Evolutionary conservation across 2,888 invertebrate species (phyloP).

Genomic region (Drosophila fulvimacula): DNA sequence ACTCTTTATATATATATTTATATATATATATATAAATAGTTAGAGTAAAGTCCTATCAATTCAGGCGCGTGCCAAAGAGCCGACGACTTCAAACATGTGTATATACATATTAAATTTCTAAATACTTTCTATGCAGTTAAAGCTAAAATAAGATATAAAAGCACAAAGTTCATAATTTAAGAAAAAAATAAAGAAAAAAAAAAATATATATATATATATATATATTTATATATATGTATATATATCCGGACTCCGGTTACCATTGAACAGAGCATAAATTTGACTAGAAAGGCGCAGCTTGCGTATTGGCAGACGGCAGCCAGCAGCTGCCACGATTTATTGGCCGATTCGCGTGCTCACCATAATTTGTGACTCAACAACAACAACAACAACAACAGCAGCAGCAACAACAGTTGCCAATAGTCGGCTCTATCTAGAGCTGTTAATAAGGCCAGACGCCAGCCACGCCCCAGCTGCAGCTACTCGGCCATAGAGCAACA

Average conservation of each 20-base stretch:
- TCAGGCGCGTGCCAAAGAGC: constrained; percentile 63
- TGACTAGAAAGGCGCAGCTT: constrained; percentile 27
- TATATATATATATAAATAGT: neutral
- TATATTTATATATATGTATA: neutral
- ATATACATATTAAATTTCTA: constrained; percentile 1
- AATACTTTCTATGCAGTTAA: neutral
- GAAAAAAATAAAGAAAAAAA: neutral
- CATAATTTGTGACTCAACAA: constrained; percentile 24
- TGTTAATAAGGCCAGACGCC: constrained; percentile 31
- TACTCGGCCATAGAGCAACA: constrained; percentile 13
- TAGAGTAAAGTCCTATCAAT: constrained; percentile 22
- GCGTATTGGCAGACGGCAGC: constrained; percentile 7
- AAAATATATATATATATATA: neutral
- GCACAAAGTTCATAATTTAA: constrained; percentile 5
- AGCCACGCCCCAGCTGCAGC: neutral
- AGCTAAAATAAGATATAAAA: constrained; percentile 1
- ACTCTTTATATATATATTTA: neutral
- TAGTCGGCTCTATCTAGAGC: constrained; percentile 28
- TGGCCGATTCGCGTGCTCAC: constrained; percentile 34
- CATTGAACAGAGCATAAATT: constrained; percentile 56
- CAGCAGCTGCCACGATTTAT: constrained; percentile 52
- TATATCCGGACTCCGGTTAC: constrained; percentile 8
- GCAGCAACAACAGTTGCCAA: constrained; percentile 17
- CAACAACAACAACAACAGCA: constrained; percentile 14
- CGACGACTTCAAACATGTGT: neutral